Percentiles rank a stretch among this genome's conserved stretches.
phyloP scores from a whole-genome alignment of 1,140 invertebrate species.

The Brachionus sp. region DNA sequence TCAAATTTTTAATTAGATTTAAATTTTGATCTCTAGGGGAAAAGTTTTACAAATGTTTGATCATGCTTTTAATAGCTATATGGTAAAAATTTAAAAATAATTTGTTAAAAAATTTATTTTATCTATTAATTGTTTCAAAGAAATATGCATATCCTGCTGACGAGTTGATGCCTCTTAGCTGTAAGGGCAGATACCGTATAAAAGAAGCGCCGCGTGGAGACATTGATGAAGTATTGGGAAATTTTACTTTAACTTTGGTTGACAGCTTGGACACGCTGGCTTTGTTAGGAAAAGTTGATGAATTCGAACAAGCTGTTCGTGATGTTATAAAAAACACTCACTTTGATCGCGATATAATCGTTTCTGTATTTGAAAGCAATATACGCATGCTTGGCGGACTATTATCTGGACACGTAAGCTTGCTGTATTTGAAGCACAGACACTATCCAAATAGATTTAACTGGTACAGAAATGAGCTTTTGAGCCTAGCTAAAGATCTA shows the following conservation, averaged over 20 bases:
- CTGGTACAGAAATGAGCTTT: conserved; percentile 87
- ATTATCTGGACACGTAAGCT: conserved; percentile 84
- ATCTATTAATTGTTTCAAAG: conserved; percentile 48
- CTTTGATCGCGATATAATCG: conserved; percentile 89
- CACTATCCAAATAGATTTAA: conserved; percentile 68
- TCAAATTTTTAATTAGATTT: neutral
- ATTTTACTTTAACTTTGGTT: conserved; percentile 91
- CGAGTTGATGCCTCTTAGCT: conserved; percentile 94
- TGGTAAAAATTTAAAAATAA: conserved; percentile 65
- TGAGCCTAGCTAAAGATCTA: conserved; percentile 84
- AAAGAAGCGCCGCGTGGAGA: conserved; percentile 80
- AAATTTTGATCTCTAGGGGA: conserved; percentile 63
- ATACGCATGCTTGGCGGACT: conserved; percentile 89
- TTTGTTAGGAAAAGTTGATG: conserved; percentile 81
- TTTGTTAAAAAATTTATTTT: conserved; percentile 39
- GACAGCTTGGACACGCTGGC: conserved; percentile 90
- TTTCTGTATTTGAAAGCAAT: conserved; percentile 97
- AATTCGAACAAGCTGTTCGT: conserved; percentile 86
- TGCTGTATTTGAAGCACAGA: conserved; percentile 72
- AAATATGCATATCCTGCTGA: conserved; percentile 89
- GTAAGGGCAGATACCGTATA: conserved; percentile 78
- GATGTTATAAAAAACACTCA: conserved; percentile 72
- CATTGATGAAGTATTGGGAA: conserved; percentile 90
- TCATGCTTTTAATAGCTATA: conserved; percentile 93
- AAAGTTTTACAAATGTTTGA: conserved; percentile 90